phyloP scores from a whole-genome alignment of 2,888 invertebrate genomes.

The Petrophora chlorosata region DNA sequence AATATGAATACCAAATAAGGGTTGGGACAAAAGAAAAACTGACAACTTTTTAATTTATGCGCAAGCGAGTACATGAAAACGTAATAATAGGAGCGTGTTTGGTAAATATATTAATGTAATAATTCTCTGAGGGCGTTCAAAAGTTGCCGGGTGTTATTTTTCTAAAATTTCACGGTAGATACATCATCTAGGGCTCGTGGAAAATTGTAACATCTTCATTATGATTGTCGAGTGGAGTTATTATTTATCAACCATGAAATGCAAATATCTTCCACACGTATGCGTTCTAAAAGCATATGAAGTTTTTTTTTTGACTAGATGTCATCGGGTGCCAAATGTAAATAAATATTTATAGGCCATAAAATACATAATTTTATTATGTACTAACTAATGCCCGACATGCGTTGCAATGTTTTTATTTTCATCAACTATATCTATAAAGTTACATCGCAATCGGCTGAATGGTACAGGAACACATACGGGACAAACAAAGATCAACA shows the following conservation, averaged over 20 bases:
- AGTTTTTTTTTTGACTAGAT: slow-evolving; percentile 30
- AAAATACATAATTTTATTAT: too few species aligned
- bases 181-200: slow-evolving; percentile 68
- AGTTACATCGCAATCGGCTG: too few species aligned
- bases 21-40: slow-evolving; percentile 81
- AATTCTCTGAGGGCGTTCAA: slow-evolving; percentile 72
- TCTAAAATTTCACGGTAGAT: slow-evolving; percentile 81
- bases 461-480: too few species aligned
- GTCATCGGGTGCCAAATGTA: not conserved
- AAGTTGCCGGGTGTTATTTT: slow-evolving; percentile 67
- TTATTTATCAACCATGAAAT: slow-evolving; percentile 37
- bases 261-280: slow-evolving; percentile 30
- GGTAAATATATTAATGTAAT: slow-evolving; percentile 82
- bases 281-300: slow-evolving; percentile 47
- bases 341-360: too few species aligned
- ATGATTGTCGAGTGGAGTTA: slow-evolving; percentile 47
- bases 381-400: too few species aligned
- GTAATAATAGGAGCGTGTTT: slow-evolving; percentile 82
- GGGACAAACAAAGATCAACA: too few species aligned
- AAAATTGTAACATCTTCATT: slow-evolving; percentile 77
- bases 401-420: too few species aligned
- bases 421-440: too few species aligned
- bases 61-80: slow-evolving; percentile 81
- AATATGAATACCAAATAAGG: slow-evolving; percentile 84
- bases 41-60: slow-evolving; percentile 82